These are phyloP conservation scores for Halisarca cf. caerulea DNA, from an alignment of 37 sponge, comb jelly and placozoan species.

Conservation along the genomic window DNA sequence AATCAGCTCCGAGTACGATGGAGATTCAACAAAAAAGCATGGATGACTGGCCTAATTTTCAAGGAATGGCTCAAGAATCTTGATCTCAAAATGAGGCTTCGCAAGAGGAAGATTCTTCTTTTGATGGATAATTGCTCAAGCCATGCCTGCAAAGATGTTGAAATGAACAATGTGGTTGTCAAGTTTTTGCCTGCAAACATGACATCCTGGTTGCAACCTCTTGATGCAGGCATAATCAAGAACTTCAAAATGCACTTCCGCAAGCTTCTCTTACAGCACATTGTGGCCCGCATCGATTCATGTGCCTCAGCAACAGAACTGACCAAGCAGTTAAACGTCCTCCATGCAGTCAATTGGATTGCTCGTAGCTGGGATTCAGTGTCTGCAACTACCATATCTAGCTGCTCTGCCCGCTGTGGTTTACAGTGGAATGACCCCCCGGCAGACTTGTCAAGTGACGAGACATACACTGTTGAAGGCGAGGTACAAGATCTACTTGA, in stretches of 20 bases:
- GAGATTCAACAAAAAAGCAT: slow-evolving; percentile 15
- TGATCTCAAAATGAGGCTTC: neutral
- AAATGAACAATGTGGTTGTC: neutral
- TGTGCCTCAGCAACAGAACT: neutral
- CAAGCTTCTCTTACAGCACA: neutral
- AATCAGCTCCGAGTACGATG: neutral
- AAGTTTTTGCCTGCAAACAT: slow-evolving; percentile 11
- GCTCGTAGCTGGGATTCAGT: neutral
- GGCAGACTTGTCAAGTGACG: too few species aligned
- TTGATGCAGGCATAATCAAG: neutral
- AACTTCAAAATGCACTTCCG: neutral
- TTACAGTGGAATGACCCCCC: neutral
- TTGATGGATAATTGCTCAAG: slow-evolving; percentile 9
- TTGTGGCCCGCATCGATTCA: neutral
- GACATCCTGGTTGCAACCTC: neutral
- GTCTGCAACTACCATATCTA: neutral
- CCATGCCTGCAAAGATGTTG: neutral
- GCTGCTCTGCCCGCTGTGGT: neutral
- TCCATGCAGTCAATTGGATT: slow-evolving; percentile 10
- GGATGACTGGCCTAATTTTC: slow-evolving; percentile 6
- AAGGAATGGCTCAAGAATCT: slow-evolving; percentile 9
- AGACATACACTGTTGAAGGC: too few species aligned
- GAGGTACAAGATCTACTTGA: too few species aligned
- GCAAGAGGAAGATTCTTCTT: neutral
- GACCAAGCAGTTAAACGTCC: neutral